Evolutionary conservation across 2,888 invertebrate species (phyloP).

Genomic region (Zhuqinia jingwanae): DNA sequence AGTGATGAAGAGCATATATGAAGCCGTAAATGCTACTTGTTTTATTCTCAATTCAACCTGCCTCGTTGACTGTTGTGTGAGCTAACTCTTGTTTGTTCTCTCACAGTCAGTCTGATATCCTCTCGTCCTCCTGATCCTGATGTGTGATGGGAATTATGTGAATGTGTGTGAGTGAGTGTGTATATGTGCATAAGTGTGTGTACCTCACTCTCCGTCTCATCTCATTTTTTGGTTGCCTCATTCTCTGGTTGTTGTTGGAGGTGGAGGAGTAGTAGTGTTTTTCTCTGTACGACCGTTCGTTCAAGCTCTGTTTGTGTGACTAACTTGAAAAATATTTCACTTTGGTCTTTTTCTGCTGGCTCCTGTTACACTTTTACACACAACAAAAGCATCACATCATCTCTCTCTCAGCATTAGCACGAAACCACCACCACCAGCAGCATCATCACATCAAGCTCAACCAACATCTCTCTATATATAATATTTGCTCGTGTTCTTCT

Average conservation of each 20-base stretch:
- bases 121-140: conserved; percentile 37
- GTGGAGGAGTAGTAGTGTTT: conserved; percentile 5
- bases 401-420: no score
- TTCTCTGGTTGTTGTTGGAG: conserved; percentile 16
- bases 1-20: conserved; percentile 53
- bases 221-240: conserved; percentile 1
- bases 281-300: background rate
- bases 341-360: conserved; percentile 53
- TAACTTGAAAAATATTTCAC: conserved; percentile 49
- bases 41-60: conserved; percentile 56
- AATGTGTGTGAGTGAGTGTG: conserved; percentile 22
- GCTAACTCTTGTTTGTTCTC: conserved; percentile 43
- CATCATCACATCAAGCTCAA: background rate
- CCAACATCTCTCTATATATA: background rate
- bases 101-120: background rate
- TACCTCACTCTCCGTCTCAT: conserved; percentile 29
- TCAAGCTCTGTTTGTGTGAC: conserved; percentile 28
- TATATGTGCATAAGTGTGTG: background rate
- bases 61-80: conserved; percentile 45
- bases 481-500: conserved; percentile 1
- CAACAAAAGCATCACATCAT: no score
- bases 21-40: conserved; percentile 40
- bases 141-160: conserved; percentile 65
- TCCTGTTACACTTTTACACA: conserved; percentile 42
- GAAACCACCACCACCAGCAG: no score